Evolutionary conservation across 2,888 invertebrate genomes (phyloP).

Genomic region (Noctua pronuba): DNA sequence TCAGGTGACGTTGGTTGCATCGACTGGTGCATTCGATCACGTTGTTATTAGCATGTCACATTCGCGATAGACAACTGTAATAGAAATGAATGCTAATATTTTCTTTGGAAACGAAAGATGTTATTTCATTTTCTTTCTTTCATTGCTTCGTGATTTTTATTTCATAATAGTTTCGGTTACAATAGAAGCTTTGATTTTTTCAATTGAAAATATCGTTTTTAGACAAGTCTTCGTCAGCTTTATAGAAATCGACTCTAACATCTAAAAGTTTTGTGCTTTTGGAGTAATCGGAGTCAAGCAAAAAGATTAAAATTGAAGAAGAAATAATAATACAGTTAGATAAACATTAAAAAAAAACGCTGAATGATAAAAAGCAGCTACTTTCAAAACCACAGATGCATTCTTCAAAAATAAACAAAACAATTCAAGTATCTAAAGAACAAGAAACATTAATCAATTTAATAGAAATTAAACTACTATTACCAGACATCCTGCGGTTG

Average conservation of each 20-base stretch:
- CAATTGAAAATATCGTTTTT: not conserved
- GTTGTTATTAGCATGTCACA: conserved; percentile 35
- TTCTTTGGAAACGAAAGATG: not conserved
- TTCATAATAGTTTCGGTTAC: not conserved
- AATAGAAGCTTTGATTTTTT: not conserved
- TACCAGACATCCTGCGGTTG: conserved; percentile 53
- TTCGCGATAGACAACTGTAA: not conserved
- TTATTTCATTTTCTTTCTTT: conserved; percentile 22
- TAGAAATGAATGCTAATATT: conserved; percentile 37
- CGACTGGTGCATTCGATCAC: conserved; percentile 46
- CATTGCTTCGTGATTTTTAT: conserved; percentile 1
- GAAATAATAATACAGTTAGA: not conserved
- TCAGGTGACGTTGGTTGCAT: conserved; percentile 47
- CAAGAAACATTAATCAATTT: conserved; percentile 6
- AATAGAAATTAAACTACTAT: conserved; percentile 23
- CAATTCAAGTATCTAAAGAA: not conserved
- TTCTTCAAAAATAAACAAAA: conserved; percentile 16
- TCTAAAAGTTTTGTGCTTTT: not conserved
- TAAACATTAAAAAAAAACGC: not conserved
- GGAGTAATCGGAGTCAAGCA: not conserved
- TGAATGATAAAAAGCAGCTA: not conserved
- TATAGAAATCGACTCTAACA: not conserved
- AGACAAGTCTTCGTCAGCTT: not conserved
- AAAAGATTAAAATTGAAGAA: not conserved
- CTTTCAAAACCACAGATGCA: not conserved